Conservation (phyloP, 2,888 invertebrate genomes). For the Hypena proboscidalis region DNA sequence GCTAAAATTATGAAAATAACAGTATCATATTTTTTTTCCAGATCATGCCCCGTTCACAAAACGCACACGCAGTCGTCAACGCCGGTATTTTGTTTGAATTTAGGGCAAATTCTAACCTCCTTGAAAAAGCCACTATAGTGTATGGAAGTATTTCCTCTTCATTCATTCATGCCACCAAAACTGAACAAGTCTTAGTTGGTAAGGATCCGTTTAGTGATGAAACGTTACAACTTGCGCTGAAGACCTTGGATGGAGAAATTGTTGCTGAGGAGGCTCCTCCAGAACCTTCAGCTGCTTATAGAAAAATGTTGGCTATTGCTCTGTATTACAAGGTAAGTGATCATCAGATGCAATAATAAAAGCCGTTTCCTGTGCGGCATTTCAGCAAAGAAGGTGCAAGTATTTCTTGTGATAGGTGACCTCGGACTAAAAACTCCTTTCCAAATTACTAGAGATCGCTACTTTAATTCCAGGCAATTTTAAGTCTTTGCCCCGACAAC, state of each 20-base stretch:
- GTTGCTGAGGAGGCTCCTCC: constrained; percentile 65
- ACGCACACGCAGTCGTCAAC: constrained; percentile 91
- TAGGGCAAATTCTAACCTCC: constrained; percentile 57
- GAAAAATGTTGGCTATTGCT: constrained; percentile 85
- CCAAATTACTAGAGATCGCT: no score
- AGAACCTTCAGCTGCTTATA: constrained; percentile 84
- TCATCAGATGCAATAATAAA: neutral
- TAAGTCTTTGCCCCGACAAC: constrained; percentile 49
- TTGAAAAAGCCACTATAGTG: constrained; percentile 81
- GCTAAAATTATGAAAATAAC: no score
- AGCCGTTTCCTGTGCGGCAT: no score
- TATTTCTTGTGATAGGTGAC: no score
- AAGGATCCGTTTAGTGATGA: constrained; percentile 68
- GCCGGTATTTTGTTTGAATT: constrained; percentile 89
- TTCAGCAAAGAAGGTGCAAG: no score
- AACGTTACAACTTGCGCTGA: constrained; percentile 67
- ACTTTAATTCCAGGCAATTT: constrained; percentile 48
- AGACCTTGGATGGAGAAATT: constrained; percentile 53
- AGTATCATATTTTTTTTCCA: no score
- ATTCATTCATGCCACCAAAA: constrained; percentile 77
- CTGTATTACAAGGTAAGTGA: constrained; percentile 84
- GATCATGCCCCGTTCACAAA: constrained; percentile 90
- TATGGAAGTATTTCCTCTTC: constrained; percentile 84
- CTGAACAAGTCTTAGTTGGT: constrained; percentile 78
- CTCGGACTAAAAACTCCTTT: no score